A percentile compares a stretch with the other conserved stretches of the same genome.
Conservation (phyloP, 1,140 invertebrate genomes). For the Diachasmimorpha longicaudata region DNA sequence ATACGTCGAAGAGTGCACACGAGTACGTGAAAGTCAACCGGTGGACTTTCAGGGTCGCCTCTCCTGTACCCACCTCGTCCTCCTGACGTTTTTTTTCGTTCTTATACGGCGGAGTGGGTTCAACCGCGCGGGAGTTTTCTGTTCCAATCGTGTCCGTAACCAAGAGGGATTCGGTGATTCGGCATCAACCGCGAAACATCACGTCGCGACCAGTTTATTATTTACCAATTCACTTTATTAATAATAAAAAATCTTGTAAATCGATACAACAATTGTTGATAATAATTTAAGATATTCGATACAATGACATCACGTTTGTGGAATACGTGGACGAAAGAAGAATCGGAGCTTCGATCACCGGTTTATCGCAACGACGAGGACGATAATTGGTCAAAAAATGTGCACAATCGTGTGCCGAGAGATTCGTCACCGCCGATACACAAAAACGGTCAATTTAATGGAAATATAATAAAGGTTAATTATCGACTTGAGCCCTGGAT, state of each 20-base stretch:
- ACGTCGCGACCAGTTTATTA: slow-evolving; percentile 18
- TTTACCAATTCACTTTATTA: not conserved
- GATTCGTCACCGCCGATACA: not conserved
- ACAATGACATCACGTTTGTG: slow-evolving; percentile 50
- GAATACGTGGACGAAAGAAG: slow-evolving; percentile 31
- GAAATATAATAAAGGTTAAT: not conserved
- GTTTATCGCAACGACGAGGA: slow-evolving; percentile 7
- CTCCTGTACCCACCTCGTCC: slow-evolving; percentile 43
- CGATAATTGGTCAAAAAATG: not conserved
- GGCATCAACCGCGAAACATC: slow-evolving; percentile 38
- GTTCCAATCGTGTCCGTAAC: not conserved
- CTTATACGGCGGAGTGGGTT: not conserved
- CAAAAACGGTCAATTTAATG: not conserved
- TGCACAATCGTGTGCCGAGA: not conserved
- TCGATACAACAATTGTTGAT: too few relatives aligned
- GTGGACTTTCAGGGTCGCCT: slow-evolving; percentile 58
- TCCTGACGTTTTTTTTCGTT: slow-evolving; percentile 22
- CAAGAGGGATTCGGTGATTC: slow-evolving; percentile 29
- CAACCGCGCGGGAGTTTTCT: slow-evolving; percentile 14
- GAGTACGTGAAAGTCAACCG: slow-evolving; percentile 58
- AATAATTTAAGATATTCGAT: too few relatives aligned
- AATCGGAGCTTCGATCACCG: slow-evolving; percentile 16
- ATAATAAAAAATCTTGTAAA: not conserved
- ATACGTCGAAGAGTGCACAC: slow-evolving; percentile 49
- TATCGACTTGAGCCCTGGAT: not conserved